These are phyloP conservation scores for Tolmerus cingulatus DNA, from an alignment of 2,888 invertebrate genomes.

Conservation along the genomic window DNA sequence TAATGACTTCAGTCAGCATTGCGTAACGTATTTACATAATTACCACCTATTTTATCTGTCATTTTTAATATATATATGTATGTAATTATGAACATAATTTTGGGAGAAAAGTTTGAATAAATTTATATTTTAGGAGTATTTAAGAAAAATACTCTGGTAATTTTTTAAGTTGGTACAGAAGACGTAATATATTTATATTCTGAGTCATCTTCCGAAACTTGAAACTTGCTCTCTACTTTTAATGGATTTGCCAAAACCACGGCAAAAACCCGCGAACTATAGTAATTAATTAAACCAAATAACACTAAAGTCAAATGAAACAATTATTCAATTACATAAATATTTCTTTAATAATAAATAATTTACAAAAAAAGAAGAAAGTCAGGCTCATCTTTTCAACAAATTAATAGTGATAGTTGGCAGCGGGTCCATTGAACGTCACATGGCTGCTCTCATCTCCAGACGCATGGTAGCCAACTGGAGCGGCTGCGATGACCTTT, in stretches of 20 bases:
- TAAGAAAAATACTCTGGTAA: too few species aligned
- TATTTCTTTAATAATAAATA: neutral
- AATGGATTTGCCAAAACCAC: neutral
- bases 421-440: constrained; percentile 16
- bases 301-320: neutral
- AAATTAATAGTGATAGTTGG: constrained; percentile 34
- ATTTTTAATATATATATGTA: too few species aligned
- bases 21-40: neutral
- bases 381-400: neutral
- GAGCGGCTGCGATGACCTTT: neutral
- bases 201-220: too few species aligned
- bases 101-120: too few species aligned
- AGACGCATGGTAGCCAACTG: neutral
- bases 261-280: neutral
- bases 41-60: neutral
- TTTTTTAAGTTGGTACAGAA: too few species aligned
- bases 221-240: too few species aligned
- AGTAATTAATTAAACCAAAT: too few species aligned
- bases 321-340: neutral
- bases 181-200: too few species aligned
- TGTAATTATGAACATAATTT: too few species aligned
- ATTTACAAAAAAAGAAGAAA: neutral
- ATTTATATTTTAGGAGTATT: too few species aligned
- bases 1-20: neutral
- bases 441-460: constrained; percentile 16